phyloP scores from a whole-genome alignment of 2,888 invertebrate genomes.

The Cetonia aurata region DNA sequence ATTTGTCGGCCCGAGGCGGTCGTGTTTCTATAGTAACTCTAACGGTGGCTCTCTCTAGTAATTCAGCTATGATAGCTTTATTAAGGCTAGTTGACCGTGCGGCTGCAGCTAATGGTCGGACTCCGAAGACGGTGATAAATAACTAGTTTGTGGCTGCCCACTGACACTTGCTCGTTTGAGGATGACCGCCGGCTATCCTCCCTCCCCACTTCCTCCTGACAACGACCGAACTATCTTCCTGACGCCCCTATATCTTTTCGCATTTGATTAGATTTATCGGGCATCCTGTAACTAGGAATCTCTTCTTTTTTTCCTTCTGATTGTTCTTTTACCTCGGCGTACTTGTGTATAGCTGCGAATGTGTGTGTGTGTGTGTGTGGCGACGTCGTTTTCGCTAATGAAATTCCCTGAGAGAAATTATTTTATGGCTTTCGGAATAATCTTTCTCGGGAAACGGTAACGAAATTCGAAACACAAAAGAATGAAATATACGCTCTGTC shows the following conservation, averaged over 20 bases:
- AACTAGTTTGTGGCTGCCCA: constrained; percentile 53
- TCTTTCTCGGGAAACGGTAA: constrained; percentile 7
- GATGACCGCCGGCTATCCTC: constrained; percentile 41
- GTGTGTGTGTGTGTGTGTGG: background rate
- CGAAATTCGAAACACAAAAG: constrained; percentile 22
- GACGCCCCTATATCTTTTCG: constrained; percentile 29
- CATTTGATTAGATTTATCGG: constrained; percentile 20
- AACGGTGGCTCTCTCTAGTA: constrained; percentile 48
- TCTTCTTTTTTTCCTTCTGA: constrained; percentile 3
- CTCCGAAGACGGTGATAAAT: constrained; percentile 62
- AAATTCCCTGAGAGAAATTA: constrained; percentile 24
- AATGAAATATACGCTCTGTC: constrained; percentile 15
- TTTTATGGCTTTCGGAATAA: constrained; percentile 26
- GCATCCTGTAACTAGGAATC: constrained; percentile 15
- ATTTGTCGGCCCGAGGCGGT: constrained; percentile 53
- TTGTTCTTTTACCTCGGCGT: constrained; percentile 7
- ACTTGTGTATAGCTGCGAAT: no score
- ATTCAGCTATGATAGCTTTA: constrained; percentile 62
- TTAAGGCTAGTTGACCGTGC: constrained; percentile 60
- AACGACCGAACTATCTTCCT: constrained; percentile 31
- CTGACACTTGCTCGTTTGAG: constrained; percentile 46
- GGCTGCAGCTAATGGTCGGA: constrained; percentile 59
- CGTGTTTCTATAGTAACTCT: constrained; percentile 54
- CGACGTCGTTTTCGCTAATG: constrained; percentile 24
- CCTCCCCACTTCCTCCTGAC: no score